Percentiles rank a stretch among this genome's conserved stretches.
Conservation (phyloP, 2,888 invertebrate genomes). For the Drosophila stalkeri region DNA sequence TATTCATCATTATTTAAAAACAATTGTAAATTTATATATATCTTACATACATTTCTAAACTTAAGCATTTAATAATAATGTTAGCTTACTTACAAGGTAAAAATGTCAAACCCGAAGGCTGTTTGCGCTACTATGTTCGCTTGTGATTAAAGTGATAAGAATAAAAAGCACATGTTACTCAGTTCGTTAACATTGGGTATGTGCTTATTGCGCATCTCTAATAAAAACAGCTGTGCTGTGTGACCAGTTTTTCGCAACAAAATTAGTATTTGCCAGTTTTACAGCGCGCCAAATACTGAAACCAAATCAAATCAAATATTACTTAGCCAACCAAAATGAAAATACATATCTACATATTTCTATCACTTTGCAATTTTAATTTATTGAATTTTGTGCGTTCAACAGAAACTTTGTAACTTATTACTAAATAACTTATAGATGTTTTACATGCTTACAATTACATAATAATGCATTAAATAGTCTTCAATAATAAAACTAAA, state of each 20-base stretch:
- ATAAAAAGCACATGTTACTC: background rate
- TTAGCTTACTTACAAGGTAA: background rate
- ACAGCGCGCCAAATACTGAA: background rate
- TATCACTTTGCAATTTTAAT: constrained; percentile 39
- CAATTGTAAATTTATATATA: too few relatives aligned
- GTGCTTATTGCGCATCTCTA: background rate
- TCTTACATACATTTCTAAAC: too few relatives aligned
- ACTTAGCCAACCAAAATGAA: background rate
- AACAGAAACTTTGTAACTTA: constrained; percentile 69
- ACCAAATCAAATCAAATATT: constrained; percentile 1
- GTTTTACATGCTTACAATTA: constrained; percentile 68
- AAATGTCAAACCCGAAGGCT: background rate
- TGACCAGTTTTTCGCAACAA: background rate
- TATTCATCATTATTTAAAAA: background rate
- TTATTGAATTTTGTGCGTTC: constrained; percentile 67
- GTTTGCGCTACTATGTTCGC: too few relatives aligned
- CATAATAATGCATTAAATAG: constrained; percentile 67
- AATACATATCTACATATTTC: background rate
- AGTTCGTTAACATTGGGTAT: background rate
- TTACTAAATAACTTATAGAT: constrained; percentile 71
- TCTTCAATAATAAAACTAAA: constrained; percentile 53
- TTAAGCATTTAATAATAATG: background rate
- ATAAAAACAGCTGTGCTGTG: constrained; percentile 1
- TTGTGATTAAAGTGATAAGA: background rate
- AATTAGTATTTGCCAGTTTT: background rate